Evolutionary conservation across 2,888 invertebrate species (phyloP).

Genomic region (Leucophora obtusa): DNA sequence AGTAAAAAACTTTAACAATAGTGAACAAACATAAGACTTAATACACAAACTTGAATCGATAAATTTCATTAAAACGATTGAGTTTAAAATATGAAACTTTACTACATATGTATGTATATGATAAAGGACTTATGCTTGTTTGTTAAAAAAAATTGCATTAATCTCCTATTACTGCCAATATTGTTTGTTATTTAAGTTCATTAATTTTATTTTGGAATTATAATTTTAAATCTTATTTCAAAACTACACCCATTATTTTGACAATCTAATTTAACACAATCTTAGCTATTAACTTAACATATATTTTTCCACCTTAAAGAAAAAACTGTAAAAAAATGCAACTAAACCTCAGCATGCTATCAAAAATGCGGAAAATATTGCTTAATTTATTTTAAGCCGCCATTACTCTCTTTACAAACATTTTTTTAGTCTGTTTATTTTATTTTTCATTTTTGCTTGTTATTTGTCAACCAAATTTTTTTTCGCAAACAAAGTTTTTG

Average conservation of each 20-base stretch:
- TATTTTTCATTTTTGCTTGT: constrained; percentile 12
- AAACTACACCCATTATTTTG: constrained; percentile 4
- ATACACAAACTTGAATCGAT: background rate
- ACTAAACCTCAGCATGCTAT: constrained; percentile 45
- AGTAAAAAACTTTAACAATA: background rate
- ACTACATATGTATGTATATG: too few species aligned
- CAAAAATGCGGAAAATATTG: constrained; percentile 61
- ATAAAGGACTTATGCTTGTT: too few species aligned
- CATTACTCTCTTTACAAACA: constrained; percentile 21
- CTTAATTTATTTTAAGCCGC: constrained; percentile 30
- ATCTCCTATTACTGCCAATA: too few species aligned
- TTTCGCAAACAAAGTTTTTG: background rate
- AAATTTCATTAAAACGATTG: too few species aligned
- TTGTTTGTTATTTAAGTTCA: too few species aligned
- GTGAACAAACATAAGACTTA: constrained; percentile 2
- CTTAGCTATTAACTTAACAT: constrained; percentile 2
- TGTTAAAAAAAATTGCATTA: too few species aligned
- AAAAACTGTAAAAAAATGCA: background rate
- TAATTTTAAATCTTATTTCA: background rate
- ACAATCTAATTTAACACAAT: constrained; percentile 13
- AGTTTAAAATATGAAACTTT: too few species aligned
- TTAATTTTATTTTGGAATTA: background rate
- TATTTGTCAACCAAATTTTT: constrained; percentile 31
- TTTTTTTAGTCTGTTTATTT: background rate
- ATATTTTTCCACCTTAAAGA: constrained; percentile 1